A percentile compares a stretch with the other conserved stretches of the same genome.
Conservation (phyloP, 2,888 invertebrate species). For the Papilio elwesi region DNA sequence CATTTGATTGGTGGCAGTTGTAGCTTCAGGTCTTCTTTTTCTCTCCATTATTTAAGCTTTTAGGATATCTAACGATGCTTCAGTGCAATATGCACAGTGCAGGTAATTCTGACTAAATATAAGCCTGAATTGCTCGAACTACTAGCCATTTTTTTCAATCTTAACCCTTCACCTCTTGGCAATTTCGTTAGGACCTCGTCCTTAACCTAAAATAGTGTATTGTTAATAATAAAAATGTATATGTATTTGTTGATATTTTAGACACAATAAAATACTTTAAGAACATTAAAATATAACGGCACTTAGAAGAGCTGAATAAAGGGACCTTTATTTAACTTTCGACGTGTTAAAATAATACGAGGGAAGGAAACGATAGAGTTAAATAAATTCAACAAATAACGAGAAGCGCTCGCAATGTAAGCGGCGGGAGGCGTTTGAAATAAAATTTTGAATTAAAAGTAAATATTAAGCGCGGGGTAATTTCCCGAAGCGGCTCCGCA, state of each 20-base stretch:
- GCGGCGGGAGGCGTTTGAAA: conserved; percentile 57
- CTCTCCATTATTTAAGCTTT: no score
- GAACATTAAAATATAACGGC: not conserved
- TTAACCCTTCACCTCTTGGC: no score
- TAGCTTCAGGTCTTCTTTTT: no score
- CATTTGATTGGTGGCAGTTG: no score
- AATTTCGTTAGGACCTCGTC: no score
- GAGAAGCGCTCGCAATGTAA: conserved; percentile 43
- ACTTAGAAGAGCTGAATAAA: not conserved
- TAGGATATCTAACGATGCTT: no score
- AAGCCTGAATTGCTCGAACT: no score
- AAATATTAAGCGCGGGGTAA: conserved; percentile 74
- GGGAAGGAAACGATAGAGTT: conserved; percentile 33
- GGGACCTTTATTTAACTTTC: not conserved
- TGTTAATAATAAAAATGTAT: no score
- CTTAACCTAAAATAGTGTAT: no score
- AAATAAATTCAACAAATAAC: conserved; percentile 40
- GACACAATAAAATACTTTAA: not conserved
- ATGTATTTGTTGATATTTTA: not conserved
- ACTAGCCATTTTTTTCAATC: no score
- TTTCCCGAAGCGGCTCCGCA: conserved; percentile 69
- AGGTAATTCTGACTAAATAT: no score
- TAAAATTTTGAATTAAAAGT: conserved; percentile 83
- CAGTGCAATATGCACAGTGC: no score
- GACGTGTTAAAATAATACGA: conserved; percentile 20